Evolutionary conservation across 2,113 vertebrate species (phyloP).

Genomic region (Taurulus bubalis): DNA sequence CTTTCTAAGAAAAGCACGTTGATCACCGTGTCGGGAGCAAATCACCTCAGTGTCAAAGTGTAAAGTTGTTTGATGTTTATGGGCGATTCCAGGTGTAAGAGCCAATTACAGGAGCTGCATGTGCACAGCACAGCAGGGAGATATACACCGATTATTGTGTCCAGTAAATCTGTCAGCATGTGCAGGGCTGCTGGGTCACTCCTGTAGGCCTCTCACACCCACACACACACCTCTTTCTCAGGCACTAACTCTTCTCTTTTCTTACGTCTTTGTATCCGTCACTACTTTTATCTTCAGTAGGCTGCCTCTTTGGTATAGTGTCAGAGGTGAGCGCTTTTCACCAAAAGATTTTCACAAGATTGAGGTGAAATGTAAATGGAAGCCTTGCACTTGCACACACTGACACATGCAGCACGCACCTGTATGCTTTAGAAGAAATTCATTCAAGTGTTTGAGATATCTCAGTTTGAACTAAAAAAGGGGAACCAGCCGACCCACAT

Average conservation of each 20-base stretch:
- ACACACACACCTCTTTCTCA: conserved; percentile 8
- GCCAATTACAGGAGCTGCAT: conserved; percentile 63
- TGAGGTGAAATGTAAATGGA: conserved; percentile 11
- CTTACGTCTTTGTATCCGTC: conserved; percentile 14
- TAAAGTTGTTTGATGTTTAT: conserved; percentile 39
- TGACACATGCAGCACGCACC: conserved; percentile 1
- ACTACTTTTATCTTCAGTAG: conserved; percentile 2
- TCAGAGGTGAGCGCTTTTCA: conserved; percentile 14
- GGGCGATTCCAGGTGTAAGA: conserved; percentile 58
- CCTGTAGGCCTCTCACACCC: conserved; percentile 26
- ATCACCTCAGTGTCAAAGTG: conserved; percentile 24
- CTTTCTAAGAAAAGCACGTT: not conserved
- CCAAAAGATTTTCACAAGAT: conserved; percentile 10
- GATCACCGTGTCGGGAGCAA: not conserved
- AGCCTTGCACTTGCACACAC: not conserved
- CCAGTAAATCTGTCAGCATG: conserved; percentile 76
- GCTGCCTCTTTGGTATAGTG: conserved; percentile 13
- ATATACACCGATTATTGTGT: conserved; percentile 71
- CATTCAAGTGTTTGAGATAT: not conserved
- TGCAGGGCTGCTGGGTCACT: conserved; percentile 38
- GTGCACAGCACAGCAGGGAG: conserved; percentile 57
- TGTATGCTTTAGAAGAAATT: not conserved
- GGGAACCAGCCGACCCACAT: not conserved
- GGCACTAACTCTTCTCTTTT: conserved; percentile 33
- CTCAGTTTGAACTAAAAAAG: not conserved